Conservation (phyloP, 35 echinoderm and acorn worm species). For the Ptychodera flava region DNA sequence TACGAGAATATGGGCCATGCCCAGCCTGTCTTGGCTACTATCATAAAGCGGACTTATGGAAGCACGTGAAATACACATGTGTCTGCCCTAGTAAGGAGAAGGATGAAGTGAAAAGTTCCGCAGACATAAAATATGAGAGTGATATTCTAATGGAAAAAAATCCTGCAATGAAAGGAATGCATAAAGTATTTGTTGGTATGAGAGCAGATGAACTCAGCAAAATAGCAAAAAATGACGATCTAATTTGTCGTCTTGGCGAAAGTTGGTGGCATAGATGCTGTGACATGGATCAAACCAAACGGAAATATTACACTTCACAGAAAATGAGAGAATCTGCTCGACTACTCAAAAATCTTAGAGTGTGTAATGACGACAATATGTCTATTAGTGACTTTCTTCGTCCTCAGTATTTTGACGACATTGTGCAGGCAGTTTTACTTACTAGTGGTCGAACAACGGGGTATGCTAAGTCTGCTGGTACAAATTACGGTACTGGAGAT, state of each 20-base stretch:
- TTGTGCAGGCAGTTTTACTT: neutral
- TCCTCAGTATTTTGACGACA: constrained; percentile 5
- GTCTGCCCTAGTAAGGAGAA: neutral
- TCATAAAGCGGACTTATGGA: neutral
- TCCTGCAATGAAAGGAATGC: neutral
- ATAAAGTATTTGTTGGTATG: neutral
- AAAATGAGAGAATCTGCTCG: constrained; percentile 3
- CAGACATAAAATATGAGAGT: neutral
- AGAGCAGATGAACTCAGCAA: neutral
- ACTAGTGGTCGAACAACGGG: too few relatives aligned
- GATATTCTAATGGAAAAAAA: neutral
- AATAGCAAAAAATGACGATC: neutral
- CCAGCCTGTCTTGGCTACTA: neutral
- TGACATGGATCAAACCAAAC: too few relatives aligned
- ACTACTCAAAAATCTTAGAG: neutral
- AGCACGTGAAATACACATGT: neutral
- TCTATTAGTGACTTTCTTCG: neutral
- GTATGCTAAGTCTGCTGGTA: too few relatives aligned
- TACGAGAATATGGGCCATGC: constrained; percentile 9
- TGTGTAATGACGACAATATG: neutral
- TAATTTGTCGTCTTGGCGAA: too few relatives aligned
- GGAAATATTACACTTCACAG: neutral
- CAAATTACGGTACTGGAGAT: constrained; percentile 8
- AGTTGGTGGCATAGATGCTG: too few relatives aligned
- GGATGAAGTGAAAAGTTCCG: neutral